phyloP scores from a whole-genome alignment of 1,140 invertebrate species.

The Drosophila truncata region DNA sequence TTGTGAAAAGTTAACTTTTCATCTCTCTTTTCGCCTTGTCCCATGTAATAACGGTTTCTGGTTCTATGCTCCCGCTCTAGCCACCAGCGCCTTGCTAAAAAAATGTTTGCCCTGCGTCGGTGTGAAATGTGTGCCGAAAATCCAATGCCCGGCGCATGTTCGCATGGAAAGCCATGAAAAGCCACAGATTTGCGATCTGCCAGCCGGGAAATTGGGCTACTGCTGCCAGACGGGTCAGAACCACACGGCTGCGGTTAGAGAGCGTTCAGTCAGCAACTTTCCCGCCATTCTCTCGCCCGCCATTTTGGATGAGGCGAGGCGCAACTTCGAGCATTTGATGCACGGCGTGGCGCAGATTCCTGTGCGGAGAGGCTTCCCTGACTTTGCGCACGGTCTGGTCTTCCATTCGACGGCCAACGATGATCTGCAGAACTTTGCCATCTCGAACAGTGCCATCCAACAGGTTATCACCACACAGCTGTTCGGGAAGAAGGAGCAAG shows the following conservation, averaged over 20 bases:
- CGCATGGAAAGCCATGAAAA: conserved; percentile 83
- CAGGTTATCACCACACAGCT: conserved; percentile 86
- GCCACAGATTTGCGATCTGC: conserved; percentile 86
- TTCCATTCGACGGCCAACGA: conserved; percentile 79
- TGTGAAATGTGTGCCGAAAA: conserved; percentile 86
- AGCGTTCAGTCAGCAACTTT: conserved; percentile 9
- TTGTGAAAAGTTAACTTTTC: not conserved
- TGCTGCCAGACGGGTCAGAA: conserved; percentile 88
- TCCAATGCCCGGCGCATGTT: conserved; percentile 88
- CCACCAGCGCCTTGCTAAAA: conserved; percentile 56
- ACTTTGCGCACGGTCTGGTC: conserved; percentile 80
- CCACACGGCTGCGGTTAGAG: conserved; percentile 82
- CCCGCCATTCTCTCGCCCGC: conserved; percentile 51
- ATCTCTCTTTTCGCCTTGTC: not conserved
- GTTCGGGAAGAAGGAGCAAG: conserved; percentile 86
- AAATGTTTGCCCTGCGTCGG: conserved; percentile 83
- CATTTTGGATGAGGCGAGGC: conserved; percentile 72
- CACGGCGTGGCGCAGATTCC: conserved; percentile 58
- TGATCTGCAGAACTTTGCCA: conserved; percentile 78
- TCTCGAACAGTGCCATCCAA: conserved; percentile 85
- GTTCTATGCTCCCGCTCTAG: not conserved
- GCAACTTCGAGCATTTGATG: conserved; percentile 69
- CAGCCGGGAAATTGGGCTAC: conserved; percentile 85
- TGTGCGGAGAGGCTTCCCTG: conserved; percentile 72
- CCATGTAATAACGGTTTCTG: conserved; percentile 12